Evolutionary conservation across 2,113 vertebrate species (phyloP).

Genomic region (Montifringilla adamsi): DNA sequence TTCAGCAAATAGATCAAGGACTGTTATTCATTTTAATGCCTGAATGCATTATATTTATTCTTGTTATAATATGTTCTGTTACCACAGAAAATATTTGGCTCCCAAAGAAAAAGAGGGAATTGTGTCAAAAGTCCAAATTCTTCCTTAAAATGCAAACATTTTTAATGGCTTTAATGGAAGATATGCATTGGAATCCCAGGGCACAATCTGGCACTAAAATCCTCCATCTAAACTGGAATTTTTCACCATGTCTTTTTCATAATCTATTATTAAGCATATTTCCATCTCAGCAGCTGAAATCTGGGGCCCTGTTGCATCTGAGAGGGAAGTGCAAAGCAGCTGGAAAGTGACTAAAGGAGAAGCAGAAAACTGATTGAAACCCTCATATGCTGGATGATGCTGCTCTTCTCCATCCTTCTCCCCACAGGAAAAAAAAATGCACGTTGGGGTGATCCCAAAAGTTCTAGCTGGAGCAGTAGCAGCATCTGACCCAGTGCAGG

Average conservation of each 20-base stretch:
- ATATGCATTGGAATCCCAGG: constrained; percentile 22
- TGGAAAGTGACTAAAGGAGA: background rate
- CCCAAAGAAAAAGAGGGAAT: constrained; percentile 34
- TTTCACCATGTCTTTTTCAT: constrained; percentile 50
- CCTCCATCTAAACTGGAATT: constrained; percentile 19
- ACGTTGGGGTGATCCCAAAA: background rate
- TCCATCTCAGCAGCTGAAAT: constrained; percentile 18
- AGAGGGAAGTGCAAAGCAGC: constrained; percentile 26
- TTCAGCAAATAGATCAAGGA: constrained; percentile 49
- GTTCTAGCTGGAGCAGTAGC: background rate
- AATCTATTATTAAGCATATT: constrained; percentile 44
- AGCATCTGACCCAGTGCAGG: background rate
- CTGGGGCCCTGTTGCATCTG: constrained; percentile 30
- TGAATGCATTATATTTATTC: constrained; percentile 53
- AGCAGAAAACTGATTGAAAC: background rate
- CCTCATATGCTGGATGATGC: background rate
- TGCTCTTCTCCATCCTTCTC: background rate
- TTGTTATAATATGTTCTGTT: constrained; percentile 48
- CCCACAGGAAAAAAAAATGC: background rate
- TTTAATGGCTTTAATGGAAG: constrained; percentile 38
- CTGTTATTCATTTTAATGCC: constrained; percentile 64
- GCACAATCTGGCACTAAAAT: constrained; percentile 28
- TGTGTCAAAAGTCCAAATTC: constrained; percentile 49
- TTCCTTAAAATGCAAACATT: constrained; percentile 32
- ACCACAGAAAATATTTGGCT: constrained; percentile 53